Conservation (phyloP, 2,113 vertebrate genomes). For the Pan paniscus region DNA sequence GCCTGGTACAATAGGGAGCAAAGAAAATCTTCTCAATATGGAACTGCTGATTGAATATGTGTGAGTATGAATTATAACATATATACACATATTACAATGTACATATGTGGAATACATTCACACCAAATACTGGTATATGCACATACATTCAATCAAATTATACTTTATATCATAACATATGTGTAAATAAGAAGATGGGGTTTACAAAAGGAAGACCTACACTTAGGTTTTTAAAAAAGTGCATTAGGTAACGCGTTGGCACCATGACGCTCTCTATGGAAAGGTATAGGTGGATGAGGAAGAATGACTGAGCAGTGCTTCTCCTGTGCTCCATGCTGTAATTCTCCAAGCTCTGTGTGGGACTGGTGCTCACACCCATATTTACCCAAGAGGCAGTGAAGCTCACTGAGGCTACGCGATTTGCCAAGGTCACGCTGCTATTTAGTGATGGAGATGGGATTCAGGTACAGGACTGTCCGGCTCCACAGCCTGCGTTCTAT, state of each 20-base stretch:
- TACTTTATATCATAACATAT: not conserved
- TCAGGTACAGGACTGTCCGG: too few species aligned
- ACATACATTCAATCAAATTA: not conserved
- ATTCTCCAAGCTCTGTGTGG: not conserved
- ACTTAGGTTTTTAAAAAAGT: not conserved
- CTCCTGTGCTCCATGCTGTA: not conserved
- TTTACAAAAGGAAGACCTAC: not conserved
- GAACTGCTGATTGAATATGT: not conserved
- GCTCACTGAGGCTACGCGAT: not conserved
- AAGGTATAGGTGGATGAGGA: fast-evolving
- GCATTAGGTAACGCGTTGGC: not conserved
- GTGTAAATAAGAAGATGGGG: not conserved
- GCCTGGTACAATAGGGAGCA: too few species aligned
- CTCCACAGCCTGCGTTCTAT: not conserved
- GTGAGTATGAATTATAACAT: not conserved
- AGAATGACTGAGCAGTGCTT: too few species aligned
- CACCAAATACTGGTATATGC: not conserved
- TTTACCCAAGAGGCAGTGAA: not conserved
- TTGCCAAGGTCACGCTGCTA: not conserved
- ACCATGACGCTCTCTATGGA: fast-evolving
- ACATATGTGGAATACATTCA: not conserved
- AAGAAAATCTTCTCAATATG: not conserved
- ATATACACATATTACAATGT: not conserved
- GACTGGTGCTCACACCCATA: not conserved
- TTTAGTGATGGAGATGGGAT: not conserved